Evolutionary conservation across 1,140 invertebrate species (phyloP), one percentile per base, ranked within the genome.

Genomic region (Wiebesia pumilae): DNA sequence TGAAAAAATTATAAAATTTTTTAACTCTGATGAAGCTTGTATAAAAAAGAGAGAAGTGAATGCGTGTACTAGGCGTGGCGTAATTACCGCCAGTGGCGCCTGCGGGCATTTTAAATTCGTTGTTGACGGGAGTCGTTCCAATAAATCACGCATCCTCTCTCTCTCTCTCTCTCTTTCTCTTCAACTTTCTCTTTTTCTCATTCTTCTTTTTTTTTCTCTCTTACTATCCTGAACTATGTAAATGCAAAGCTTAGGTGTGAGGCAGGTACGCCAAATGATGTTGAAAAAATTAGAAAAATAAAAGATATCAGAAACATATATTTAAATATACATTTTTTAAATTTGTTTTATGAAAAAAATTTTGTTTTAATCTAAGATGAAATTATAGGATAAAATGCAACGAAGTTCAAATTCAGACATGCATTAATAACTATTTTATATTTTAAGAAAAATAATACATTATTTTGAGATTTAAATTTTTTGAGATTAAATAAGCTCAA

Each of bases 1-100:
- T 71, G n/a, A 24, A 47, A n/a, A 77, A 47, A 47, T 77, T 24
- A 30, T 77, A 77, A 77, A 77, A 77, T 77, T 51, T 47, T 47
- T 77, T 47, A n/a, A 30, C 43, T 7, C 0, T 33, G 4, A 6
- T 27, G 38, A 19, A 19, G 38, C 24, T 19, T 3, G 16, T 27
- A 75, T 75, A 3, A 75, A 75, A 40, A 75, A 75, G 30, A 69
- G 30, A 35, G 24, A 40, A 40, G 7, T 9, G n/a, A 77, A 16
- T 77, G 27, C 0, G 43, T 40, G 40, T 30, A 30, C 0, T 16
- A 51, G 10, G 73, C 40, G 73, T 43, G 27, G 43, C 43, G 47
- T 77, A 77, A 77, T 77, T 77, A 77, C 40, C 43, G 19, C 6
- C 43, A 77, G 7, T 38, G 19, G 33, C 6, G 43, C 6, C 21